Percentiles rank a stretch among this genome's conserved stretches.
Conservation (phyloP, 2,113 vertebrate species). For the Alethe diademata region DNA sequence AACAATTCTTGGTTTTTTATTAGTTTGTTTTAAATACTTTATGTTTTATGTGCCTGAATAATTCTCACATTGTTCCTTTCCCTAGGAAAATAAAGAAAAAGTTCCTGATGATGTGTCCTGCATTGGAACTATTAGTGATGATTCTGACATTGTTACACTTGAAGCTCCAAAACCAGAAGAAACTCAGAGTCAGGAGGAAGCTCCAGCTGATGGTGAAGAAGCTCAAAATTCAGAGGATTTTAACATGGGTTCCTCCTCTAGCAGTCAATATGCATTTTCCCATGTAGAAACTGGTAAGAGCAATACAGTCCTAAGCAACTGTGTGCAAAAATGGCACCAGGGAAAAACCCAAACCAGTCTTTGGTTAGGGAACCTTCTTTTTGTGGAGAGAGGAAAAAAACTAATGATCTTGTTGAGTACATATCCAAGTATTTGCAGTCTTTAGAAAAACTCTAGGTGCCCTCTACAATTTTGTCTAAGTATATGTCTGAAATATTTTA, state of each 20-base stretch:
- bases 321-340: not conserved
- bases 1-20: not conserved
- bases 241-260: constrained; percentile 90
- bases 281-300: constrained; percentile 84
- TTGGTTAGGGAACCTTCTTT: not conserved
- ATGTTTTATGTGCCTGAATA: not conserved
- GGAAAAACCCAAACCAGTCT: fast-evolving
- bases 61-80: not conserved
- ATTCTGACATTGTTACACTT: constrained; percentile 94
- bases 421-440: not conserved
- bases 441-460: not conserved
- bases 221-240: constrained; percentile 66
- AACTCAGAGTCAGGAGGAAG: constrained; percentile 73
- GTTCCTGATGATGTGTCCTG: constrained; percentile 70
- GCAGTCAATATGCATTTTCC: constrained; percentile 92
- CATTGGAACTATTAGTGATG: constrained; percentile 85
- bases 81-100: constrained; percentile 63
- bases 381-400: not conserved
- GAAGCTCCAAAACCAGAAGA: constrained; percentile 81
- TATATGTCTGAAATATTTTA: not conserved
- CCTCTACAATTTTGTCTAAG: not conserved
- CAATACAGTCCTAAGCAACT: not conserved
- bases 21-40: not conserved
- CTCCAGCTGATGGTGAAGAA: constrained; percentile 53
- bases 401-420: not conserved